phyloP scores from a whole-genome alignment of 1,140 invertebrate genomes.

The Panagrolaimus sp. region DNA sequence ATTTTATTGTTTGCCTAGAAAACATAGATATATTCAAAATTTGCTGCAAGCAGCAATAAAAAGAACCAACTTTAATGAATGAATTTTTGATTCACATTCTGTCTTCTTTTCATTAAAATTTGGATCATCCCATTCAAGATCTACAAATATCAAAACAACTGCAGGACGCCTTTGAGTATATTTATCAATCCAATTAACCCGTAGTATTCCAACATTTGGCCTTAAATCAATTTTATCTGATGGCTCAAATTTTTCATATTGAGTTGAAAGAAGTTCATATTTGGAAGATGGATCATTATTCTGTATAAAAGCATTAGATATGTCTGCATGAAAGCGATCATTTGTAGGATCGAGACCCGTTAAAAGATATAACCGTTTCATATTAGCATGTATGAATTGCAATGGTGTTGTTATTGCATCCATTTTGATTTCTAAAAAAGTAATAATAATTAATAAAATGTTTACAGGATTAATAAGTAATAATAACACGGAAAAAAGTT shows the following conservation, averaged over 20 bases:
- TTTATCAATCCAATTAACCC: constrained; percentile 89
- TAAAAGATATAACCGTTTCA: background rate
- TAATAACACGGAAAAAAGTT: too few species aligned
- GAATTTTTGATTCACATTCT: constrained; percentile 69
- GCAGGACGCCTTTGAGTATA: constrained; percentile 82
- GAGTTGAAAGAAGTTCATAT: constrained; percentile 1
- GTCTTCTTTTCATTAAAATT: constrained; percentile 87
- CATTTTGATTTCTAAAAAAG: background rate
- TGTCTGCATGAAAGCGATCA: constrained; percentile 13
- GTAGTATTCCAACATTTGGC: constrained; percentile 72
- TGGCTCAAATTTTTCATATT: background rate
- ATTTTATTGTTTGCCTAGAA: constrained; percentile 32
- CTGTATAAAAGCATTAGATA: background rate
- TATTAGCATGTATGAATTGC: background rate
- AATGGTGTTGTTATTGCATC: background rate
- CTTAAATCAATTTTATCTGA: background rate
- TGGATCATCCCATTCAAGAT: constrained; percentile 90
- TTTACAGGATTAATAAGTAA: too few species aligned
- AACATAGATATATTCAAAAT: constrained; percentile 6
- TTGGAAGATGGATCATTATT: background rate
- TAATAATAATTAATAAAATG: too few species aligned
- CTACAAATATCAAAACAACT: constrained; percentile 86
- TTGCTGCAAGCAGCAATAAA: too few species aligned
- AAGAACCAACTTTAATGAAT: constrained; percentile 29
- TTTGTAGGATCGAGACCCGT: constrained; percentile 4